These are phyloP conservation scores for Lycodopsis pacificus DNA, from an alignment of 2,797 vertebrate genomes.

Conservation along the genomic window DNA sequence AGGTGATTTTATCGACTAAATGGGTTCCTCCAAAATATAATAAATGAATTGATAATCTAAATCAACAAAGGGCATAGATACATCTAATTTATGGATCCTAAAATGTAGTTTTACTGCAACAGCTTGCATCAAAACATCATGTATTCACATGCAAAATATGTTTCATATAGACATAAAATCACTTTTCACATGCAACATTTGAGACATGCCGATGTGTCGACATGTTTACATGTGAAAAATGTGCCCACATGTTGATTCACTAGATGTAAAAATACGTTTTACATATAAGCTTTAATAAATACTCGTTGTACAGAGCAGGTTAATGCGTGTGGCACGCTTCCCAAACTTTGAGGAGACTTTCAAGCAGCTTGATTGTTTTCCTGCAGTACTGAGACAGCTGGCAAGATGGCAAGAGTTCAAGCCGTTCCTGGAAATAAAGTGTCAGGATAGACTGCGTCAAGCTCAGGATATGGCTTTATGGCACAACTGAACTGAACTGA, in stretches of 20 bases:
- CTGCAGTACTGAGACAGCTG: constrained; percentile 22
- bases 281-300: not conserved
- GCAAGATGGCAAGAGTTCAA: not conserved
- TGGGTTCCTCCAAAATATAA: not conserved
- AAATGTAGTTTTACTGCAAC: not conserved
- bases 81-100: not conserved
- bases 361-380: constrained; percentile 1
- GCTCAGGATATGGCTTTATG: not conserved
- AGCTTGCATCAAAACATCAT: not conserved
- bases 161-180: not conserved
- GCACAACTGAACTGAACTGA: not conserved
- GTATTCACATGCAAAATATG: not conserved
- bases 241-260: not conserved
- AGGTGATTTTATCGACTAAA: not conserved
- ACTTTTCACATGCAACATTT: not conserved
- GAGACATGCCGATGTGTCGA: too few species aligned
- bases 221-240: not conserved
- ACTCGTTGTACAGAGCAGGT: not conserved
- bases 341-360: constrained; percentile 13
- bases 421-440: not conserved
- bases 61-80: not conserved
- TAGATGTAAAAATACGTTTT: not conserved
- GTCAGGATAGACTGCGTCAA: constrained; percentile 3
- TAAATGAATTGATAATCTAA: not conserved
- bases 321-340: not conserved